phyloP scores from a whole-genome alignment of 2,113 vertebrate species.

The Telmatochromis sp. region DNA sequence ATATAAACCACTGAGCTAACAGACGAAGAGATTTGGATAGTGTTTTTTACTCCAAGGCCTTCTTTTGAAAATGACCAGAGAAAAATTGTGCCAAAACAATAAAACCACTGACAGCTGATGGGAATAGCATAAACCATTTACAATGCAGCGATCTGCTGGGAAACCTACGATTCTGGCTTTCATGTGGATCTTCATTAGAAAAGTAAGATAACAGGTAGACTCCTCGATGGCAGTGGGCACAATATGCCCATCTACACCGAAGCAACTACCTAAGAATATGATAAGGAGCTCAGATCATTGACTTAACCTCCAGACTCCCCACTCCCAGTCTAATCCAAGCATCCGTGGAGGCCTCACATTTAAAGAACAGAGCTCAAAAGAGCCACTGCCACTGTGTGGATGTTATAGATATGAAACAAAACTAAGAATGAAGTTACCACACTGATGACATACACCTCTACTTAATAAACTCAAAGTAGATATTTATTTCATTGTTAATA shows the following conservation, averaged over 20 bases:
- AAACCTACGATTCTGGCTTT: neutral
- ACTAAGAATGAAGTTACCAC: neutral
- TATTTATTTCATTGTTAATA: neutral
- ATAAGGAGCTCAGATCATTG: neutral
- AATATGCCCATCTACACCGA: neutral
- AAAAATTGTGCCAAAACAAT: neutral
- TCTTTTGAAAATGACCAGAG: neutral
- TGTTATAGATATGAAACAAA: neutral
- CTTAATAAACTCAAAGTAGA: neutral
- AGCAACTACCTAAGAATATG: neutral
- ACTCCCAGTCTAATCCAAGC: neutral
- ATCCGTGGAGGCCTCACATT: neutral
- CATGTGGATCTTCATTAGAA: neutral
- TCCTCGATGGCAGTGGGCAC: neutral
- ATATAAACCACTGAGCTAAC: accelerated
- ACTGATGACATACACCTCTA: accelerated
- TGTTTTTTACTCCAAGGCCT: neutral
- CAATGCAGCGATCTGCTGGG: neutral
- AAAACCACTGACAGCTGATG: neutral
- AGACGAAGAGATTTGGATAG: neutral
- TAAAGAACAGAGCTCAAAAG: neutral
- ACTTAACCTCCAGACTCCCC: neutral
- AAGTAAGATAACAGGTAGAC: neutral
- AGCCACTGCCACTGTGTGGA: neutral
- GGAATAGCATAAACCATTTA: neutral